Evolutionary conservation across 2,888 invertebrate genomes (phyloP), one percentile per base, ranked within the genome.

Genomic region (Tromatobia lineatoria): DNA sequence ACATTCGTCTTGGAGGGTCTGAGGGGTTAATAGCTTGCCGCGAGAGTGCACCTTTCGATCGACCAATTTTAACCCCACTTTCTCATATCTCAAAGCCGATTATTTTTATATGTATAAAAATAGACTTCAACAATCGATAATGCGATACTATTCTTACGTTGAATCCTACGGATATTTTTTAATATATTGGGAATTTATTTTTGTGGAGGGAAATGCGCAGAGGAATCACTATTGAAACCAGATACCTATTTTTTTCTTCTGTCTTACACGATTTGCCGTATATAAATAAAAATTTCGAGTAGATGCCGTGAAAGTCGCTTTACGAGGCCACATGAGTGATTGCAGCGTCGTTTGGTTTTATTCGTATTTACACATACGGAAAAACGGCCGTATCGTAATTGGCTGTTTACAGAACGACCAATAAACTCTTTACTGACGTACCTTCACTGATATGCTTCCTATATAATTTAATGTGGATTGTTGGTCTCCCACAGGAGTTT

Each of bases 101-200:
- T 52, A 54, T 52, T 13, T 52, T 50, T 52, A 38, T 20, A 70
- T 25, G 15, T 52, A 47, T 25, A 70, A 20, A 34, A 70, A 18
- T 50, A 34, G 10, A 34, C 52, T 34, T n/a, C 3, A 52, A 29
- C 52, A 23, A 42, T 54, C 42, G 20, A 71, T 71, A 38, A 13
- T 38, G 29, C 50, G 2, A 20, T 23, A 1, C 11, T 13, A 20
- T 13, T 64, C 34, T 66, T 54, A 70, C 61, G 29, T 67, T 73
- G 70, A 67, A 77, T 50, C 59, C 50, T 20, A 50, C 73, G 42
- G 38, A 78, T 54, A 59, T 45, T 52, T 64, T 59, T 34, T 73
- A 34, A 54, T 67, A 81, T 84, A 81, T 81, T 84, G 80, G 80
- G 74, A 77, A 78, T 81, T 69, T 84, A 78, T 81, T 47, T 73